Conservation (phyloP, 2,113 vertebrate genomes). For the Archilochus colubris region DNA sequence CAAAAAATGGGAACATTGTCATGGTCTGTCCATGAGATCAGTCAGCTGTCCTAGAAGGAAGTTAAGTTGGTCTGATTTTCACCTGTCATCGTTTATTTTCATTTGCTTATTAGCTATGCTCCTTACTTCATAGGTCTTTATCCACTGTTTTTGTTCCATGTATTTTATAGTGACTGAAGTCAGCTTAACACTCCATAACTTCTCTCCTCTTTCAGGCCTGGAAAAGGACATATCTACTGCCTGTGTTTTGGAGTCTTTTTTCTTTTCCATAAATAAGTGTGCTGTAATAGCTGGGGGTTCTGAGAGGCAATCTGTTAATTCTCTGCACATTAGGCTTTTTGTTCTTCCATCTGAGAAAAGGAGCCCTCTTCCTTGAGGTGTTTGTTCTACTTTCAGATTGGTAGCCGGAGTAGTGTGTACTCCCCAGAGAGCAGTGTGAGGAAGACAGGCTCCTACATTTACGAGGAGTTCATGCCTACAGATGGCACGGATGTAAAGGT, state of each 20-base stretch:
- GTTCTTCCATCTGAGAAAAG: neutral
- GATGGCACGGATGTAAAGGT: conserved; percentile 99
- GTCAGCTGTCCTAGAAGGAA: neutral
- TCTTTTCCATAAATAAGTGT: neutral
- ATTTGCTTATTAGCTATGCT: neutral
- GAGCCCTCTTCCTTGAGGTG: neutral
- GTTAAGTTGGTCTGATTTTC: neutral
- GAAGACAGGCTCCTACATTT: conserved; percentile 98
- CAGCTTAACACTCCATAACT: neutral
- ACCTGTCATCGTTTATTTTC: neutral
- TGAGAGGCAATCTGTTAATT: neutral
- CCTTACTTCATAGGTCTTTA: neutral
- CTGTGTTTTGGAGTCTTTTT: neutral
- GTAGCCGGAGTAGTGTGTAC: conserved; percentile 97
- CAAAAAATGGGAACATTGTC: neutral
- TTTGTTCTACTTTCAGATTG: conserved; percentile 82
- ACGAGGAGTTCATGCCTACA: conserved; percentile 99
- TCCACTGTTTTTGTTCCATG: neutral
- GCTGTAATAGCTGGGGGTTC: neutral
- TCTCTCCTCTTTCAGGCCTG: neutral
- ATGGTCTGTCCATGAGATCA: neutral
- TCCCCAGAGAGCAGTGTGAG: conserved; percentile 97
- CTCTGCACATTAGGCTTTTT: neutral
- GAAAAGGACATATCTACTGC: neutral
- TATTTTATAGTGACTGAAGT: neutral